Base-by-base conservation (phyloP, 2,888 invertebrate genomes). In the Cephus sareptanus region DNA sequence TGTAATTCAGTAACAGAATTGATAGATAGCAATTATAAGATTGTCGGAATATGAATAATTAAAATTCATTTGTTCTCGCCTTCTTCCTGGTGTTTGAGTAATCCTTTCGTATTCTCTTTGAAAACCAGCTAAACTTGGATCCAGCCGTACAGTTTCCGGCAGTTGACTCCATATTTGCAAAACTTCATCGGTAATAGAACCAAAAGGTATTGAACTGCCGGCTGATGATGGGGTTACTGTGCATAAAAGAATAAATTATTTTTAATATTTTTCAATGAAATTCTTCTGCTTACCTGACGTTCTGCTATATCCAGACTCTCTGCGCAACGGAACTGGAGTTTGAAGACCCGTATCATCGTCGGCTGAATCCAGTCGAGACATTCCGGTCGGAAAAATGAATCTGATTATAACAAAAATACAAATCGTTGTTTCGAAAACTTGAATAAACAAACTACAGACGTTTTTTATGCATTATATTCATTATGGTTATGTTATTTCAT, bases 141-240 rank as follows among this genome's bases (percentile, higher is more conserved):
- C 95, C 83, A 93, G 92, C 79, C 95, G 94, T 88, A 95, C 94
- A 81, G 93, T 93, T 79, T 94, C 94, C 0, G 95, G 95, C 4
- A 95, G 89, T 75, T 94, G 93, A 76, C 94, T 91, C 95, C 95
- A 95, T 34, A 95, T 93, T 83, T 94, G 94, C 81, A 95, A 85
- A 33, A 89, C 86, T 15, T 89, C 89, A 4, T 89, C 87, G 35
- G 90, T 85, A 78, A 90, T 85, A 30, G 87, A 86, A n/a, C 88
- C 89, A 33, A 89, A 80, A 23, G 69, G 34, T 23, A 76, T 73
- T 33, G 76, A 78, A 76, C 78, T 78, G 40, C 78, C 76, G 73
- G 75, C 37, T 34, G 78, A 79, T 9, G 79, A 79, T 11, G 76
- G 77, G 3, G 79, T 76, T 37, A 40, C 74, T 74, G 71, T 69